A percentile compares a stretch with the other conserved stretches of the same genome.
Conservation (phyloP, 1,140 invertebrate genomes). For the Proctacanthus coquilletti region DNA sequence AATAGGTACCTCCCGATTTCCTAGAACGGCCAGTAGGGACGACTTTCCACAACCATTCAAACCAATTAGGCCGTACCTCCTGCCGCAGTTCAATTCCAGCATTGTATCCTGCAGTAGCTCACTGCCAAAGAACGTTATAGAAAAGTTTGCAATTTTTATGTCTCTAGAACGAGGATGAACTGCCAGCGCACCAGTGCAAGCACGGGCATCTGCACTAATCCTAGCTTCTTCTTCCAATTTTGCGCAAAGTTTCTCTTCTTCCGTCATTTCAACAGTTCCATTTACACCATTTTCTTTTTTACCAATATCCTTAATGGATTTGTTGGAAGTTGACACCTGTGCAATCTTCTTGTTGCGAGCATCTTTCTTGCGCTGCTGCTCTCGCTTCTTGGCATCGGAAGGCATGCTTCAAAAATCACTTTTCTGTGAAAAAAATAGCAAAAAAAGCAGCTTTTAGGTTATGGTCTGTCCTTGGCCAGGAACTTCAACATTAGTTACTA, state of each 20-base stretch:
- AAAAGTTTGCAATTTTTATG: constrained; percentile 93
- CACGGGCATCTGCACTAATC: constrained; percentile 81
- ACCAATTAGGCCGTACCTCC: constrained; percentile 92
- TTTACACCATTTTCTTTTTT: constrained; percentile 34
- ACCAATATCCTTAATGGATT: constrained; percentile 16
- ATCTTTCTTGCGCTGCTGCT: constrained; percentile 94
- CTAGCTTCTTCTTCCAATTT: constrained; percentile 81
- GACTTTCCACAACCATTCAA: constrained; percentile 95
- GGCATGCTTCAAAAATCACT: constrained; percentile 82
- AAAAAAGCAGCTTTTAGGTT: too few relatives aligned
- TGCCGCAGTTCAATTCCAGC: constrained; percentile 90
- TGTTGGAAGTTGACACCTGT: constrained; percentile 23
- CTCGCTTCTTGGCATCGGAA: constrained; percentile 93
- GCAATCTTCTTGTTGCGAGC: constrained; percentile 58
- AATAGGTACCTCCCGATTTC: constrained; percentile 88
- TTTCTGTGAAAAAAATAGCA: too few relatives aligned
- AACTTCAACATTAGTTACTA: too few relatives aligned
- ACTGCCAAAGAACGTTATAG: constrained; percentile 94
- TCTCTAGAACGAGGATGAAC: constrained; percentile 92
- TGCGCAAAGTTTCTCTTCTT: constrained; percentile 64
- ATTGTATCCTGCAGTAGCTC: constrained; percentile 93
- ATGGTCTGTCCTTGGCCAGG: too few relatives aligned
- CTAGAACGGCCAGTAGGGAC: constrained; percentile 78
- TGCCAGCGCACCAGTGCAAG: constrained; percentile 86
- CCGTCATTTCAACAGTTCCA: constrained; percentile 31